These are phyloP conservation scores for Trisateles emortualis DNA, from an alignment of 2,888 invertebrate genomes.

Conservation along the genomic window DNA sequence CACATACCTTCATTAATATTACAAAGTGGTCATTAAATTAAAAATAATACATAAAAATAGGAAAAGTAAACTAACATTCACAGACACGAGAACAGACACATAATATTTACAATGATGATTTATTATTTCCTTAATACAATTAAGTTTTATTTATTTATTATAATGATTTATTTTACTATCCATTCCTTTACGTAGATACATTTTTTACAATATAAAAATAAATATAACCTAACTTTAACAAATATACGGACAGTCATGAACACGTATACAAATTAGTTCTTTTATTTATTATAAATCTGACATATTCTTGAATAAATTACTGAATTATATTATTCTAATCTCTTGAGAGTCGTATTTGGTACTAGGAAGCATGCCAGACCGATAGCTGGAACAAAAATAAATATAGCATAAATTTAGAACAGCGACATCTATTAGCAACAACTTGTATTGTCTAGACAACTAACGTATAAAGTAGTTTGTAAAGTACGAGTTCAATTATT, in stretches of 20 bases:
- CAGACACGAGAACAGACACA: background rate
- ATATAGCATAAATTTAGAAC: background rate
- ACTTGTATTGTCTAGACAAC: background rate
- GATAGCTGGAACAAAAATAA: slow-evolving; percentile 62
- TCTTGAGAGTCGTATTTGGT: slow-evolving; percentile 81
- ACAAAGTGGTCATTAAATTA: too few species aligned
- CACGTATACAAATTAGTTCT: background rate
- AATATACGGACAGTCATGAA: slow-evolving; percentile 8
- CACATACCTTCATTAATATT: slow-evolving; percentile 5
- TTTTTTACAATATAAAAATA: background rate
- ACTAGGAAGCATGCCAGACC: slow-evolving; percentile 70
- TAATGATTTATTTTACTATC: too few species aligned
- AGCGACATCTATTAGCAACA: slow-evolving; percentile 31
- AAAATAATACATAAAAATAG: background rate
- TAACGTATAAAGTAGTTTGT: background rate
- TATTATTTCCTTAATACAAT: background rate
- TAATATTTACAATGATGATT: background rate
- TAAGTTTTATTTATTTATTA: background rate
- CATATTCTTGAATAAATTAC: background rate
- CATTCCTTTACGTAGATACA: too few species aligned
- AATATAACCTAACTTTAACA: background rate
- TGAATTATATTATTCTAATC: slow-evolving; percentile 63
- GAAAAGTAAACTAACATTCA: background rate
- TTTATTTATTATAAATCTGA: background rate
- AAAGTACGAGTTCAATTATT: background rate